phyloP scores from a whole-genome alignment of 1,140 invertebrate species.

The Macrosteles quadrilineatus region DNA sequence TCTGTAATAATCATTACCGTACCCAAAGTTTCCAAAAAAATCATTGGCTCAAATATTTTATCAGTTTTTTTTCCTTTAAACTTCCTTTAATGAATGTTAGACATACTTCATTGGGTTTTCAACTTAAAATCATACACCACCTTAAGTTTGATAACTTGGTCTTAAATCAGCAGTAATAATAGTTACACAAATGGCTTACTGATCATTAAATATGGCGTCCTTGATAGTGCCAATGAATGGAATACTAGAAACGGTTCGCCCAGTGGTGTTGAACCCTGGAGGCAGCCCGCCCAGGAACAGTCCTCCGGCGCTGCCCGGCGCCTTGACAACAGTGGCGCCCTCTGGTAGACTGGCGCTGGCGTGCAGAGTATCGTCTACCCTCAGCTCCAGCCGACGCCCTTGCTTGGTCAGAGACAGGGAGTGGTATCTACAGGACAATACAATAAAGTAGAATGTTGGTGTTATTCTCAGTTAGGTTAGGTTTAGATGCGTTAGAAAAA shows the following conservation, averaged over 20 bases:
- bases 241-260: conserved; percentile 56
- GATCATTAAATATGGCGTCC: conserved; percentile 77
- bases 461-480: too few relatives aligned
- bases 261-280: conserved; percentile 54
- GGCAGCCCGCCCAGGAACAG: conserved; percentile 57
- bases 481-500: too few relatives aligned
- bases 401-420: conserved; percentile 54
- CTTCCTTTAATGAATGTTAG: too few relatives aligned
- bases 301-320: conserved; percentile 52
- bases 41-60: too few relatives aligned
- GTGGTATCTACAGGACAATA: too few relatives aligned
- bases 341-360: conserved; percentile 56
- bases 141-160: too few relatives aligned
- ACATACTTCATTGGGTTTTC: background rate
- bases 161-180: too few relatives aligned
- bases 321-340: conserved; percentile 55
- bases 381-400: conserved; percentile 60
- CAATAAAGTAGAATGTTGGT: too few relatives aligned
- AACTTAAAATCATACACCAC: background rate
- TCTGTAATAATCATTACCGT: too few relatives aligned
- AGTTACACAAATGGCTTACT: conserved; percentile 65
- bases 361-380: conserved; percentile 64
- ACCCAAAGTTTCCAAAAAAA: too few relatives aligned
- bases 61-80: too few relatives aligned
- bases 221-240: conserved; percentile 72